Evolutionary conservation across 2,888 invertebrate species (phyloP).

Genomic region (Frankliniella fusca): DNA sequence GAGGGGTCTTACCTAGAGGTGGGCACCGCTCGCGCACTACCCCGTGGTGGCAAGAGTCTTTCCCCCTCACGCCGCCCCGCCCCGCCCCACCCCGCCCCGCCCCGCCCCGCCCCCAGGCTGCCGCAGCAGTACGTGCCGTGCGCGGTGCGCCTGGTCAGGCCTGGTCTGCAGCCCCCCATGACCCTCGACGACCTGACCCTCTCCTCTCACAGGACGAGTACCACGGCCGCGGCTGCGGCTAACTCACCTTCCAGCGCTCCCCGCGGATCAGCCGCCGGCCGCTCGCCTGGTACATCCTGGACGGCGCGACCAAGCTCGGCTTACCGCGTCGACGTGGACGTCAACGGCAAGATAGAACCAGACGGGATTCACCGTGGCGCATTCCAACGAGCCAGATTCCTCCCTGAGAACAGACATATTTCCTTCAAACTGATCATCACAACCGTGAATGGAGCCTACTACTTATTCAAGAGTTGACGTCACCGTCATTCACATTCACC

Average conservation of each 20-base stretch:
- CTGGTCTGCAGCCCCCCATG: neutral
- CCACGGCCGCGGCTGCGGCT: constrained; percentile 60
- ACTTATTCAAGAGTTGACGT: too few species aligned
- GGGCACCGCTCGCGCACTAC: too few species aligned
- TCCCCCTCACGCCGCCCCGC: neutral
- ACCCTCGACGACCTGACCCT: neutral
- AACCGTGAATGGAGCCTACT: too few species aligned
- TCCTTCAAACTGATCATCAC: too few species aligned
- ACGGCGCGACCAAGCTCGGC: constrained; percentile 59
- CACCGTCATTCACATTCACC: too few species aligned
- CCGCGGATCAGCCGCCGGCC: constrained; percentile 60
- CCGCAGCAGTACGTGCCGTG: neutral
- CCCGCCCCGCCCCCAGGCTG: too few species aligned
- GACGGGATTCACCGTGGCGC: constrained; percentile 63
- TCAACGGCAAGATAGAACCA: constrained; percentile 60
- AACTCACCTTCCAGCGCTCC: constrained; percentile 60
- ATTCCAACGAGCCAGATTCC: constrained; percentile 58
- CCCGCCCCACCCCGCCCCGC: too few species aligned
- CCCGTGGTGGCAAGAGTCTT: neutral
- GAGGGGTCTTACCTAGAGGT: too few species aligned
- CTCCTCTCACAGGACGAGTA: constrained; percentile 46
- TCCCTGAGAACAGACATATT: too few species aligned
- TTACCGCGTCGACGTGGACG: constrained; percentile 59
- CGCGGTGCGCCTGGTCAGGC: neutral
- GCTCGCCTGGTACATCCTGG: constrained; percentile 59